Evolutionary conservation across 2,888 invertebrate genomes (phyloP), one percentile per base, ranked within the genome.

Genomic region (Acheta domesticus): DNA sequence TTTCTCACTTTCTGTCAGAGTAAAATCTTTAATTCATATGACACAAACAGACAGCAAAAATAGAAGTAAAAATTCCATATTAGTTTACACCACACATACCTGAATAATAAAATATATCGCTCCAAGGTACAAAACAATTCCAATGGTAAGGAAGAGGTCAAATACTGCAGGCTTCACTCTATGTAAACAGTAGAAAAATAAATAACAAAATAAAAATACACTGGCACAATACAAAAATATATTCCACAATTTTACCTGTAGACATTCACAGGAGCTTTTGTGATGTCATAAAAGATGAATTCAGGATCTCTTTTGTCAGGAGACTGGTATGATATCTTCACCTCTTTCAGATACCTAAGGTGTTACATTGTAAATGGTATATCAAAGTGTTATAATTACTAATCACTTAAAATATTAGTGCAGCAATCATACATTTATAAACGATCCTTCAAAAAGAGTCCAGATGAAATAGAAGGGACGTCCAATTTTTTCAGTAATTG

Each of bases 111-210:
- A 90, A 87, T 96, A 98, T n/a, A 98, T 91, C 11, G 92, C 85
- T n/a, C 91, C 90, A 79, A 99, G 90, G 87, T 99, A 99, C 48
- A 92, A 89, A 62, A 93, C 89, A 85, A 99, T 98, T 73, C 92
- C 92, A 81, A 95, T 87, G 1, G 98, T 97, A 19, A 99, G 90
- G 84, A 99, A 93, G 84, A 99, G 91, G 90, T 99, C 99, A 89
- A 99, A 99, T 80, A 98, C 93, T 14, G 99, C 99, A 82, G 99
- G 99, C 86, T 99, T 99, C 11, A 98, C 98, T 86, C 96, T 96
- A 90, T 0, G 8, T 36, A 84, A 92, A 91, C 81, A 81, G 82
- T 84, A 83, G 84, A 84, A 83, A 79, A 83, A 78, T 80, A 79
- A 81, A 50, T 5, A n/a, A n/a, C 62, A 62, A 14, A 62, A 62